phyloP scores from a whole-genome alignment of 2,888 invertebrate genomes.

The Synergus itoensis region DNA sequence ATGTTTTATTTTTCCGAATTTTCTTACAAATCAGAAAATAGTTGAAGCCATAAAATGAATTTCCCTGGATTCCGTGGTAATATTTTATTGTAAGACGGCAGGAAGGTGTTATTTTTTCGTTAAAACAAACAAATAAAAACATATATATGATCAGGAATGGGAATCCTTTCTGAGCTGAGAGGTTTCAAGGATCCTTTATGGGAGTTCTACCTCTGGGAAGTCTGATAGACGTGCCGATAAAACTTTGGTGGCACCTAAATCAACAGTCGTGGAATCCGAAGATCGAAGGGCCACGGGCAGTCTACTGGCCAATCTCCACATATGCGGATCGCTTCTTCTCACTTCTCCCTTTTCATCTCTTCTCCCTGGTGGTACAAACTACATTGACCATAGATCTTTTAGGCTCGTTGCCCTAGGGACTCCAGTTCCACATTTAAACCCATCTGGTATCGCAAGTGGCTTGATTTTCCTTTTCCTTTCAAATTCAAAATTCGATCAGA shows the following conservation, averaged over 20 bases:
- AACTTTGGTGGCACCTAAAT: conserved; percentile 70
- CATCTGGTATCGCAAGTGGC: conserved; percentile 21
- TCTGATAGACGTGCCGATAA: conserved; percentile 69
- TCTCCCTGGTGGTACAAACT: conserved; percentile 3
- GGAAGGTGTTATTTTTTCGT: conserved; percentile 12
- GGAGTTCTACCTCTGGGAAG: conserved; percentile 44
- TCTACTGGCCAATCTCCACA: background rate
- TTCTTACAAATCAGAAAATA: background rate
- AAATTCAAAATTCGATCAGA: conserved; percentile 37
- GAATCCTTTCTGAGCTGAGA: conserved; percentile 20
- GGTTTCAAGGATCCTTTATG: conserved; percentile 43
- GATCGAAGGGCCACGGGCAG: background rate
- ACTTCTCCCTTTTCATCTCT: background rate
- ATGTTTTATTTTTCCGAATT: too few relatives aligned
- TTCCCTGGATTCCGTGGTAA: background rate
- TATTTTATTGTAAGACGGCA: background rate
- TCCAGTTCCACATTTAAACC: conserved; percentile 23
- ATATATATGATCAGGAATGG: background rate
- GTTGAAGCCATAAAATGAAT: background rate
- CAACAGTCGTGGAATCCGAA: conserved; percentile 62
- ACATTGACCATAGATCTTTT: conserved; percentile 29
- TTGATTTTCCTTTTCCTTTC: conserved; percentile 38
- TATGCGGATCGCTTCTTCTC: conserved; percentile 31
- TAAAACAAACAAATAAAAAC: conserved; percentile 5
- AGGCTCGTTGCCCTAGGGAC: conserved; percentile 14